Evolutionary conservation across 2,888 invertebrate genomes (phyloP).

Genomic region (Archips xylosteana): DNA sequence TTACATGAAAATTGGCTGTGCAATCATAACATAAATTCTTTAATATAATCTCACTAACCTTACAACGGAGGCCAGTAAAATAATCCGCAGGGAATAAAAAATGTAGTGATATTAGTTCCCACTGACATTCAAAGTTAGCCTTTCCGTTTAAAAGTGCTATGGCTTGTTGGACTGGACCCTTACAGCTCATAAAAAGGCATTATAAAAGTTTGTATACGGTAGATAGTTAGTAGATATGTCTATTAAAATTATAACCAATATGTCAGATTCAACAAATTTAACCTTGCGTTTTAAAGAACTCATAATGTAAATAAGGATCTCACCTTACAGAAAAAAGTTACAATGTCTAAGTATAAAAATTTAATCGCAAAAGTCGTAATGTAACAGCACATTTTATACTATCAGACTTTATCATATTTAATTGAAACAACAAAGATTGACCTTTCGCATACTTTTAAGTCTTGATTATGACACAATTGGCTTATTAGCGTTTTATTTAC

Average conservation of each 20-base stretch:
- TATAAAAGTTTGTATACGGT: background rate
- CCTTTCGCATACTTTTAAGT: conserved; percentile 22
- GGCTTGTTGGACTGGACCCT: background rate
- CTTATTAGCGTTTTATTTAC: conserved; percentile 32
- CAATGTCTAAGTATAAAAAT: background rate
- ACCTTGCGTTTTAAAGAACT: background rate
- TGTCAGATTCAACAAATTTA: background rate
- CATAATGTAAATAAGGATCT: background rate
- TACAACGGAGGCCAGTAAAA: conserved; percentile 58
- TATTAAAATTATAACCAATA: background rate
- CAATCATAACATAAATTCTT: conserved; percentile 75
- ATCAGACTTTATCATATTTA: conserved; percentile 7
- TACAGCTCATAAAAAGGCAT: background rate
- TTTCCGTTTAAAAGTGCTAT: conserved; percentile 44
- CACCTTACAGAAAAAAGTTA: background rate
- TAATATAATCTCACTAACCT: conserved; percentile 63
- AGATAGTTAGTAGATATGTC: background rate
- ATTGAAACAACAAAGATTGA: conserved; percentile 25
- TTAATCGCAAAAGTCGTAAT: background rate
- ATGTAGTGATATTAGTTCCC: conserved; percentile 49
- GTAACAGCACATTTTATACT: background rate
- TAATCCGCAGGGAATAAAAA: conserved; percentile 53
- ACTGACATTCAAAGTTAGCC: conserved; percentile 53
- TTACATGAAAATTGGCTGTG: conserved; percentile 76
- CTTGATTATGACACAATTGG: conserved; percentile 32